Evolutionary conservation across 2,113 vertebrate species (phyloP), one percentile per base, ranked within the genome.

Genomic region (Meleagris gallopavo): DNA sequence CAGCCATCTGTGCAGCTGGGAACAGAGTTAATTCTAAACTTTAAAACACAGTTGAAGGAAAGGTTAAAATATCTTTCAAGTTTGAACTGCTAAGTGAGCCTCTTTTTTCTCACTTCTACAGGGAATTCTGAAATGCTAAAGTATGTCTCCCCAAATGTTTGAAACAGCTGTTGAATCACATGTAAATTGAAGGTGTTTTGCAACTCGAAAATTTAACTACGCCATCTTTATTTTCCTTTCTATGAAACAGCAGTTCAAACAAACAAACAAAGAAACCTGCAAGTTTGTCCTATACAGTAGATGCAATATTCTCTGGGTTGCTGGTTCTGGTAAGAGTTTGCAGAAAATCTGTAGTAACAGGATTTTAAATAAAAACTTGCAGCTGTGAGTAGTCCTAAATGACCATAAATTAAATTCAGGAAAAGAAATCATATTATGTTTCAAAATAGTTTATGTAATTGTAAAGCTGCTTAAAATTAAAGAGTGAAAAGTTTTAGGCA

Each of bases 21-120:
- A 90, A 88, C 4, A 57, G 55, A 45, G 46, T 67, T 89, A 93
- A 90, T 43, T 61, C 69, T 74, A 61, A 93, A 87, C 74, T 84
- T 83, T 86, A 85, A 82, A 90, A 73, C 40, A 81, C 55, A 40
- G 48, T 57, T 94, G 67, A 69, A 83, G 43, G 77, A 94, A 90
- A 93, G 74, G 65, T 93, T 93, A 83, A 87, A 92, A 75, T 78
- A 89, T 40, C 41, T 92, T 90, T 89, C 69, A 83, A 92, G 83
- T 65, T 84, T 83, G 71, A 90, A 96, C 80, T 86, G 60, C 45
- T 85, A 94, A 95, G 76, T 73, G 11, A n/a, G 71, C 50, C 32
- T 58, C 92, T 83, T 52, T 69, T 66, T n/a, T 83, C 79, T 95
- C 82, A 52, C 55, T 87, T 72, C 73, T 77, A 69, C 45, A 45